phyloP scores from a whole-genome alignment of 2,888 invertebrate species.

The Callimorpha dominula region DNA sequence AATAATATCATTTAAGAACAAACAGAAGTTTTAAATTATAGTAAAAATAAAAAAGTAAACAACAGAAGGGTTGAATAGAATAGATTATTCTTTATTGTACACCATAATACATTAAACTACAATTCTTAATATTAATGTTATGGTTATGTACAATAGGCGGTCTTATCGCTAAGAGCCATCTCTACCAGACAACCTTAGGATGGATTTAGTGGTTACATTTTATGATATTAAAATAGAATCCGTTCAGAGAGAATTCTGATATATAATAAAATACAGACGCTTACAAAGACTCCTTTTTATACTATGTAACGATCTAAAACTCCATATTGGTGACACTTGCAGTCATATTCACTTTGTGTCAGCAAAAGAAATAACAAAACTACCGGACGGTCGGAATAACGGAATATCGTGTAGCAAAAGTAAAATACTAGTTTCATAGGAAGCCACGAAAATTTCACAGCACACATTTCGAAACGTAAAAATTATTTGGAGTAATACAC shows the following conservation, averaged over 20 bases:
- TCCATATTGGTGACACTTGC: background rate
- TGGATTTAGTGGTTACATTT: no score
- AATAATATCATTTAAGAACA: no score
- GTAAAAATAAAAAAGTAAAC: no score
- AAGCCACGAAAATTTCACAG: conserved; percentile 19
- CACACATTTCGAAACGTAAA: conserved; percentile 27
- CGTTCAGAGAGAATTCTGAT: background rate
- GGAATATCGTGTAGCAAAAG: background rate
- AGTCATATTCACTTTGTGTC: background rate
- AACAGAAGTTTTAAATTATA: no score
- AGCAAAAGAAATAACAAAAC: background rate
- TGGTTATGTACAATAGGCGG: no score
- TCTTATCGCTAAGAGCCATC: no score
- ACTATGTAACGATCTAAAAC: background rate
- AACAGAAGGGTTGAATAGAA: no score
- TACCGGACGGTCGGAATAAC: background rate
- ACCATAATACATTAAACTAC: no score
- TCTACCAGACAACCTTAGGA: no score
- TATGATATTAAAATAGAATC: no score
- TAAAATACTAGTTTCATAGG: conserved; percentile 17
- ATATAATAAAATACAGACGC: background rate
- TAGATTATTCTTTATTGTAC: no score
- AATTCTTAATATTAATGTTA: no score
- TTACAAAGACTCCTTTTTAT: background rate
- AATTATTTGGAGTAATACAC: conserved; percentile 35